Evolutionary conservation across 92 coral and sea anemone genomes (phyloP).

Genomic region (Meandrina meandrites): DNA sequence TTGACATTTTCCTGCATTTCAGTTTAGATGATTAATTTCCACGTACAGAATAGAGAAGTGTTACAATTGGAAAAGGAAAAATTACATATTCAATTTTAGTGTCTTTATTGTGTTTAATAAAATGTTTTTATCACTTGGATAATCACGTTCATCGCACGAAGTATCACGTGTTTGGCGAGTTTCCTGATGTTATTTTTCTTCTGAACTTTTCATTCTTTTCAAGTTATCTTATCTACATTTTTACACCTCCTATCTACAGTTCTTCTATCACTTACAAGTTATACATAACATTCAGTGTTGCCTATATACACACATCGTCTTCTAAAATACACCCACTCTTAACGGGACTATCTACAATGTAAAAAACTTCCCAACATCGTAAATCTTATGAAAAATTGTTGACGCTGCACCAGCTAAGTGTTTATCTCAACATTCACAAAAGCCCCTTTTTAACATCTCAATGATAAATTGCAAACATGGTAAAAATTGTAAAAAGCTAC

Average conservation of each 20-base stretch:
- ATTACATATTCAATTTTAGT: background rate
- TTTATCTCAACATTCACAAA: too few species aligned
- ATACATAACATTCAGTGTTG: background rate
- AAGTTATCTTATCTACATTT: background rate
- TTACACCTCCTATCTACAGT: background rate
- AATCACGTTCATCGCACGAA: background rate
- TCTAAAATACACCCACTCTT: background rate
- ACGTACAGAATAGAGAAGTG: background rate
- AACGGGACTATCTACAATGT: background rate
- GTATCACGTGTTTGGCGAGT: background rate
- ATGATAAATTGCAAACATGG: background rate
- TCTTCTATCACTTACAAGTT: background rate
- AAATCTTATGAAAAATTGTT: too few species aligned
- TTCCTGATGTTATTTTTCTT: too few species aligned
- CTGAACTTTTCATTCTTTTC: background rate
- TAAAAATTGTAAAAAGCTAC: background rate
- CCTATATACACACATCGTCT: background rate
- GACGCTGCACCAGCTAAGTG: too few species aligned
- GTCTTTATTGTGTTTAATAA: background rate
- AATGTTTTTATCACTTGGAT: background rate
- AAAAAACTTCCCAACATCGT: too few species aligned
- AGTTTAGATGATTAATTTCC: background rate
- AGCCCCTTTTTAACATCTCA: background rate
- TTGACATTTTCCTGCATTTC: background rate
- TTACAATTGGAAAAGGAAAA: background rate